Percentiles rank a stretch among this genome's conserved stretches.
phyloP scores from a whole-genome alignment of 2,113 vertebrate species.

The Esox niger region DNA sequence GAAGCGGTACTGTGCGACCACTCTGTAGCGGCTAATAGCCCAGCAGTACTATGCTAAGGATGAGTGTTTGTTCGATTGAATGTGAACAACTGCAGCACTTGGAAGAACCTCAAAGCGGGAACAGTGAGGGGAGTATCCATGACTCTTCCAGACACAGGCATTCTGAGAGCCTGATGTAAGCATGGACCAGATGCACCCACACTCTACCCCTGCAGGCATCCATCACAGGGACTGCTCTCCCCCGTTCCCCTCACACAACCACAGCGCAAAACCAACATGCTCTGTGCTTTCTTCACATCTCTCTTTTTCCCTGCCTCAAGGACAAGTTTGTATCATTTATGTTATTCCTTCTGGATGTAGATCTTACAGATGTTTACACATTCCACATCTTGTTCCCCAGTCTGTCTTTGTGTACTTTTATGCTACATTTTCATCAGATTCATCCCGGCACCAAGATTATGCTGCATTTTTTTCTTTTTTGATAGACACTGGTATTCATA shows the following conservation, averaged over 20 bases:
- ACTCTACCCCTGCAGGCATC: constrained; percentile 5
- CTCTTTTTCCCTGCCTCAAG: not conserved
- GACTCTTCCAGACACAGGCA: not conserved
- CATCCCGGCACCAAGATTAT: not conserved
- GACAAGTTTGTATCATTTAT: not conserved
- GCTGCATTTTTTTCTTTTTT: not conserved
- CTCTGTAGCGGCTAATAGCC: constrained; percentile 3
- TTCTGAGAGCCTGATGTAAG: constrained; percentile 6
- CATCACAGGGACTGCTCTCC: constrained; percentile 7
- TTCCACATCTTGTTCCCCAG: not conserved
- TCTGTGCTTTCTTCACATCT: not conserved
- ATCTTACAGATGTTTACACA: not conserved
- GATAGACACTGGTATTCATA: not conserved
- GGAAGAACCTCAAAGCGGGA: constrained; percentile 1
- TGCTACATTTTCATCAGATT: not conserved
- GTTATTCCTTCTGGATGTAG: not conserved
- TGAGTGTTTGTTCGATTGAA: not conserved
- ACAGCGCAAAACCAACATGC: not conserved
- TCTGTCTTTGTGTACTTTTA: constrained; percentile 1
- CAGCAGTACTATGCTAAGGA: not conserved
- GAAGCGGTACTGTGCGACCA: constrained; percentile 2
- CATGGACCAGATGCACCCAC: constrained; percentile 10
- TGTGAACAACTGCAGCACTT: not conserved
- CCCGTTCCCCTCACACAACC: not conserved
- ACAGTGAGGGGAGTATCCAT: constrained; percentile 6